Conservation (phyloP, 1,140 invertebrate species). For the Leptestheria dahalacensis region DNA sequence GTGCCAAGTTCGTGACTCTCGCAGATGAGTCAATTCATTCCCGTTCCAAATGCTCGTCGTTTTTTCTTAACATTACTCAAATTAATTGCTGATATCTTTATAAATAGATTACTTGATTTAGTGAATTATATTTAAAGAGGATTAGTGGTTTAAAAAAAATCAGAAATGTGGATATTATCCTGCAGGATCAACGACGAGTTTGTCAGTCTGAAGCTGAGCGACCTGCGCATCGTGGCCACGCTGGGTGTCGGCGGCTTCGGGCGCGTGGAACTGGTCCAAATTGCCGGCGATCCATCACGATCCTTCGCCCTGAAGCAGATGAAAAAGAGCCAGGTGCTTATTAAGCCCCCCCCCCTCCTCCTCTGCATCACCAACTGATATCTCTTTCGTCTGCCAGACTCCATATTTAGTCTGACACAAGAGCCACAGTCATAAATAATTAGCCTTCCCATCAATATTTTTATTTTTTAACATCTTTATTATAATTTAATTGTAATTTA, state of each 20-base stretch:
- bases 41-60: no score
- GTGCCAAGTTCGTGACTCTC: no score
- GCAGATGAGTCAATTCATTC: no score
- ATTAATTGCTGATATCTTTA: no score
- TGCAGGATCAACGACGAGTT: constrained; percentile 74
- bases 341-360: background rate
- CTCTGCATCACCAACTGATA: background rate
- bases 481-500: no score
- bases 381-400: no score
- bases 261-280: constrained; percentile 85
- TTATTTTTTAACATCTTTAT: no score
- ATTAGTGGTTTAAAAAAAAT: background rate
- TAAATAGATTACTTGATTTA: background rate
- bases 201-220: constrained; percentile 60
- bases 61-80: no score
- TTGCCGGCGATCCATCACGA: constrained; percentile 47
- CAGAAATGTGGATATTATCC: no score
- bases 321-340: constrained; percentile 73
- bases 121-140: background rate
- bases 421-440: no score
- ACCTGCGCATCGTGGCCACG: constrained; percentile 77
- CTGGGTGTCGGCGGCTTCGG: constrained; percentile 95
- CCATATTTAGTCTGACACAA: no score
- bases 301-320: constrained; percentile 96
- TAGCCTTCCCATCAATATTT: no score